Conservation (phyloP, 2,113 vertebrate genomes). For the Macroglossus sobrinus region DNA sequence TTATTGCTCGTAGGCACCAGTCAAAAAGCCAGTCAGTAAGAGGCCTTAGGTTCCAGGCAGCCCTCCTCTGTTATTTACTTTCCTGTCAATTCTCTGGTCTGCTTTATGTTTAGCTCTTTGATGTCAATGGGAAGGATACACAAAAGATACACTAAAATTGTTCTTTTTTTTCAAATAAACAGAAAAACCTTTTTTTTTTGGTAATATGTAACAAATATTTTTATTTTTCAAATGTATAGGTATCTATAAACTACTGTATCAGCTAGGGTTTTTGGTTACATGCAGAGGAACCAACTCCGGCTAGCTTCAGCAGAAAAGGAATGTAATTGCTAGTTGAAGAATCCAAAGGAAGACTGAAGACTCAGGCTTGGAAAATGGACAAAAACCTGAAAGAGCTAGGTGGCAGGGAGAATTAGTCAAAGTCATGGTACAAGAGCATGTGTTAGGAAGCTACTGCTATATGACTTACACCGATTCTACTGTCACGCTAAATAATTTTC, state of each 20-base stretch:
- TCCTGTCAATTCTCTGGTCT: neutral
- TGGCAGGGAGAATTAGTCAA: neutral
- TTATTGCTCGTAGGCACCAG: neutral
- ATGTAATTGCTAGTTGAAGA: slow-evolving; percentile 7
- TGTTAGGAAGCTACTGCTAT: neutral
- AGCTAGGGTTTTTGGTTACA: neutral
- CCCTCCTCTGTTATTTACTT: neutral
- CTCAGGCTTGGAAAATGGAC: neutral
- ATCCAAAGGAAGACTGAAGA: neutral
- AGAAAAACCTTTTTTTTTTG: neutral
- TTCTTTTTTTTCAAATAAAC: neutral
- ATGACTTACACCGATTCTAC: neutral
- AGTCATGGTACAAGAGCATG: neutral
- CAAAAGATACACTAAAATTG: neutral
- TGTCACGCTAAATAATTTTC: neutral
- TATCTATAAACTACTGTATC: neutral
- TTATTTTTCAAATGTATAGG: neutral
- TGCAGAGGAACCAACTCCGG: neutral
- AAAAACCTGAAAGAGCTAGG: neutral
- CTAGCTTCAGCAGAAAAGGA: neutral
- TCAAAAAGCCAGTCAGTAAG: neutral
- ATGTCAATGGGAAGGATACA: neutral
- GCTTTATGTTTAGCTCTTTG: neutral
- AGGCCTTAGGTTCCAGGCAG: neutral
- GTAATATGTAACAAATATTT: neutral